Percentiles rank a stretch among this genome's conserved stretches.
Evolutionary conservation across 2,113 vertebrate species (phyloP).

Genomic region (Entosphenus tridentatus): DNA sequence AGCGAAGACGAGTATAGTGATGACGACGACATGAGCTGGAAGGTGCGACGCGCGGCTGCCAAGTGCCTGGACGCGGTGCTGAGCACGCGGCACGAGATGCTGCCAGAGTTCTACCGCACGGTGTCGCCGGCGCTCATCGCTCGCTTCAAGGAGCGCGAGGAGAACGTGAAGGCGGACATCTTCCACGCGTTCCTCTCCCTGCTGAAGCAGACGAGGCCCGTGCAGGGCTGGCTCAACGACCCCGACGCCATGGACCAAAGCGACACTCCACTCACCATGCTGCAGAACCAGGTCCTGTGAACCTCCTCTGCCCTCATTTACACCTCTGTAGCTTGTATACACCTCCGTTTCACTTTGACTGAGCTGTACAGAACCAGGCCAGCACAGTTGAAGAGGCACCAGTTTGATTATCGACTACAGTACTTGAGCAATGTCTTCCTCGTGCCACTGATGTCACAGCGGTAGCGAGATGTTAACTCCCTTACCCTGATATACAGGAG

Average conservation of each 20-base stretch:
- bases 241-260: constrained; percentile 20
- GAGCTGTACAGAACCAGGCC: no score
- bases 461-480: no score
- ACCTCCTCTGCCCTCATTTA: no score
- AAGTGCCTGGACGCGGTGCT: constrained; percentile 63
- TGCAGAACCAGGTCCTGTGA: constrained; percentile 35
- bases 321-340: no score
- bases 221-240: constrained; percentile 20
- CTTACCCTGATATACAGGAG: no score
- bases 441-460: no score
- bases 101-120: constrained; percentile 43
- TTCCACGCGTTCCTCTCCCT: constrained; percentile 45
- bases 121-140: constrained; percentile 42
- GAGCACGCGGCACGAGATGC: constrained; percentile 37
- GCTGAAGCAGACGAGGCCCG: constrained; percentile 39
- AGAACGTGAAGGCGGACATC: constrained; percentile 65
- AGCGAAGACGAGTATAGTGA: constrained; percentile 71
- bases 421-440: no score
- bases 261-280: constrained; percentile 26
- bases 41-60: constrained; percentile 58
- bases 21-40: constrained; percentile 81
- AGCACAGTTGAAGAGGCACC: no score
- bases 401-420: no score
- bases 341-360: no score
- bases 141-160: constrained; percentile 70